These are phyloP conservation scores for Habropoda laboriosa DNA, from an alignment of 1,140 invertebrate species.

Conservation along the genomic window DNA sequence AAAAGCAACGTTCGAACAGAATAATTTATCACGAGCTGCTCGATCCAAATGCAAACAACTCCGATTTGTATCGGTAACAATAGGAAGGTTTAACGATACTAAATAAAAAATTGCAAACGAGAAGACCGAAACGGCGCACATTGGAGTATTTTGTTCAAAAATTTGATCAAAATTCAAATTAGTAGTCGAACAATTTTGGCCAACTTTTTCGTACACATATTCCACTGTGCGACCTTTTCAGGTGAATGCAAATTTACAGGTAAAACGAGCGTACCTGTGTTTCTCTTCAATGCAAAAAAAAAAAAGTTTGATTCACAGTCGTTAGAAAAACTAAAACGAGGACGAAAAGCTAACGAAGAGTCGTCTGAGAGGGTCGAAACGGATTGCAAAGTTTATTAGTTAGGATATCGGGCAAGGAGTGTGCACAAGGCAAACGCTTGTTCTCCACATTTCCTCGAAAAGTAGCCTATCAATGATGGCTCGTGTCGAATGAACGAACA, in stretches of 20 bases:
- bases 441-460: constrained; percentile 47
- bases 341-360: constrained; percentile 41
- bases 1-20: too few relatives aligned
- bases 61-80: too few relatives aligned
- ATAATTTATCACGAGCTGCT: too few relatives aligned
- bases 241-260: constrained; percentile 34
- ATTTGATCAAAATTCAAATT: too few relatives aligned
- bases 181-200: too few relatives aligned
- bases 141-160: too few relatives aligned
- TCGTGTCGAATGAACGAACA: neutral
- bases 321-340: constrained; percentile 23
- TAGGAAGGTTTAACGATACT: too few relatives aligned
- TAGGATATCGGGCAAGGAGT: constrained; percentile 7
- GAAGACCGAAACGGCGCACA: too few relatives aligned
- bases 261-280: neutral
- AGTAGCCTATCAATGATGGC: constrained; percentile 2
- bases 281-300: neutral
- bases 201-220: too few relatives aligned
- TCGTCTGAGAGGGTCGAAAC: constrained; percentile 21
- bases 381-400: constrained; percentile 45
- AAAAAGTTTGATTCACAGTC: constrained; percentile 1
- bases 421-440: constrained; percentile 33
- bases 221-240: constrained; percentile 14
- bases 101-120: too few relatives aligned
- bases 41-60: too few relatives aligned